Evolutionary conservation across 2,113 vertebrate genomes (phyloP), one percentile per base, ranked within the genome.

Genomic region (Tringa solitaria): DNA sequence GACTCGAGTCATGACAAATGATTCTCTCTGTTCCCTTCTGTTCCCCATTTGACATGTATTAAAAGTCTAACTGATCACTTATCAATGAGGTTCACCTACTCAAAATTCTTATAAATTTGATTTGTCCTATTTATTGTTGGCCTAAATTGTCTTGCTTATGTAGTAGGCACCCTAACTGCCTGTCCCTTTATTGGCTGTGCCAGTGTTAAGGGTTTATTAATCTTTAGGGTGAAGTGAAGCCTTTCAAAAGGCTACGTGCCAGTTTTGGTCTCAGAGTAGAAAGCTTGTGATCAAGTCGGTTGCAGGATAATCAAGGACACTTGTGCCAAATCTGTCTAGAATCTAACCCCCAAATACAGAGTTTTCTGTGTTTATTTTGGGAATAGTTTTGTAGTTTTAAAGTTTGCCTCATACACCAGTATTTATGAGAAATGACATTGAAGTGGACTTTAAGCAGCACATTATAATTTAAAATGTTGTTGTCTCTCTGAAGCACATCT

Each of bases 401-500:
- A 2, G 2, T 46, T 81, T 91, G 79, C 30, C 53, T 89, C 28
- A 3, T 81, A 17, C 28, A 33, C 41, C 41, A 64, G 3, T 92
- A 84, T 87, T 95, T 91, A 84, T 91, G 76, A 68, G 76, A 90
- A 90, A 86, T 90, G 9, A 90, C 48, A 48, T 8, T 84, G 77
- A 85, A 90, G 18, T 46, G 19, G 64, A 72, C 33, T 75, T 90
- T 87, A 78, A 95, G 68, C 37, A 82, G 57, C 57, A 60, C 46
- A 68, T 91, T 89, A 61, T 69, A 89, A 87, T 89, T 75, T 79
- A 60, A 90, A 84, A 89, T 46, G n/a, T 56, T 81, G 23, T 65
- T 89, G 68, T 87, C 30, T 92, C 17, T 87, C 87, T 92, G 72
- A 89, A 83, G 68, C 72, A 75, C 88, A 81, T 95, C 84, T 97